These are phyloP conservation scores for Cheilosia pagana DNA, from an alignment of 2,888 invertebrate genomes.

Conservation along the genomic window DNA sequence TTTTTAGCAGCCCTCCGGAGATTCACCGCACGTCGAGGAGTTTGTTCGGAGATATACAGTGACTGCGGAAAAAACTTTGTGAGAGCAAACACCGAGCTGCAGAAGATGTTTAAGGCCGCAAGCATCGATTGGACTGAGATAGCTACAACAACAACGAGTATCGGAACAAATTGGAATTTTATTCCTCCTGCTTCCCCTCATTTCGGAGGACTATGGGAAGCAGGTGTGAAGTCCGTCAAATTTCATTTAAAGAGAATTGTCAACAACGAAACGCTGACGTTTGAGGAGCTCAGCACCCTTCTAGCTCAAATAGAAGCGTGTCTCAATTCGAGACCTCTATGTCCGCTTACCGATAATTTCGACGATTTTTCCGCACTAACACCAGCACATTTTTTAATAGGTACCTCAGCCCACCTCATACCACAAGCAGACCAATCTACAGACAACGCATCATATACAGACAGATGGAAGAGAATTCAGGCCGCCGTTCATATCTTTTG, in stretches of 20 bases:
- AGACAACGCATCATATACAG: not conserved
- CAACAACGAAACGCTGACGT: conserved; percentile 75
- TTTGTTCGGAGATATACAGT: too few relatives aligned
- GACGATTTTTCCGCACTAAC: conserved; percentile 51
- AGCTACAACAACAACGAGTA: not conserved
- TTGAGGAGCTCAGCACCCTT: conserved; percentile 77
- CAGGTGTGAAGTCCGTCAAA: conserved; percentile 78
- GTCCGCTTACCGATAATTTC: conserved; percentile 66
- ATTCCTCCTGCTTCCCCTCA: conserved; percentile 77
- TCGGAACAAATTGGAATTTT: conserved; percentile 77
- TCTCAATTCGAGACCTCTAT: conserved; percentile 78
- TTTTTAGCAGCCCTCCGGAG: too few relatives aligned
- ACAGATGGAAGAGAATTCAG: conserved; percentile 19
- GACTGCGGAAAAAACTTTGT: too few relatives aligned
- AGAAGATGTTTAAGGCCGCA: too few relatives aligned
- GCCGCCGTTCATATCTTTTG: conserved; percentile 14
- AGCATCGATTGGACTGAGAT: conserved; percentile 10
- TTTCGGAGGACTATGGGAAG: conserved; percentile 79
- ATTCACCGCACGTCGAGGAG: too few relatives aligned
- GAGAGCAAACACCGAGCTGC: too few relatives aligned
- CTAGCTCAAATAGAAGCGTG: conserved; percentile 77
- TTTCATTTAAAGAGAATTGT: conserved; percentile 76
- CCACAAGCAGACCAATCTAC: conserved; percentile 52
- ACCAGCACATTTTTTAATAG: conserved; percentile 65
- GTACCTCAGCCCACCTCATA: conserved; percentile 22